Conservation (phyloP, 2,797 vertebrate genomes). For the Tarsius wallacei region DNA sequence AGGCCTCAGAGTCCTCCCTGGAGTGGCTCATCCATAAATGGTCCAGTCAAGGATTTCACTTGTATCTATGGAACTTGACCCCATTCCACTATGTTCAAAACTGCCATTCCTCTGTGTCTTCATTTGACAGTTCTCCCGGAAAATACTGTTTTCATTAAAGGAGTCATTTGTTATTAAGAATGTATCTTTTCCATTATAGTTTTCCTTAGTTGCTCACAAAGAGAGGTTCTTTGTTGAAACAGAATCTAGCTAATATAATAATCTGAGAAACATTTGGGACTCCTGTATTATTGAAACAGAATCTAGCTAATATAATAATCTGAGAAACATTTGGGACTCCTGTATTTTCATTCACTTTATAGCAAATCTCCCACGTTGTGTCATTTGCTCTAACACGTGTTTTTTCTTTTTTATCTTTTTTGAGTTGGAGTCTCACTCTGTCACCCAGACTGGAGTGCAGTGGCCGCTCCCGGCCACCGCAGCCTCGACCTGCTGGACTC, state of each 20-base stretch:
- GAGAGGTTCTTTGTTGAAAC: conserved; percentile 19
- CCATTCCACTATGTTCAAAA: background rate
- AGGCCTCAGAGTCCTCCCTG: background rate
- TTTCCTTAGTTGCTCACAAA: conserved; percentile 1
- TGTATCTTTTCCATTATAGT: background rate
- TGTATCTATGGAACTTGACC: too few species aligned
- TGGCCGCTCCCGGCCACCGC: too few species aligned
- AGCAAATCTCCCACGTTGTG: background rate
- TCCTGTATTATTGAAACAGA: conserved; percentile 30
- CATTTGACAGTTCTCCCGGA: background rate
- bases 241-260: conserved; percentile 14
- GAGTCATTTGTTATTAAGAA: conserved; percentile 51
- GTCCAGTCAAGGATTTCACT: background rate
- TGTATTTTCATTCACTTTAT: conserved; percentile 22
- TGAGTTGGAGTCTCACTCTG: too few species aligned
- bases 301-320: conserved; percentile 4
- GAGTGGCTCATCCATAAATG: background rate
- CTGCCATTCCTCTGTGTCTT: background rate
- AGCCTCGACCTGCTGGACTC: too few species aligned
- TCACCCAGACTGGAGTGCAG: too few species aligned
- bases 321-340: background rate
- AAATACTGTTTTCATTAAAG: conserved; percentile 56
- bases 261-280: background rate
- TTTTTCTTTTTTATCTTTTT: background rate
- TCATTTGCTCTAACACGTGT: conserved; percentile 27